Conservation (phyloP, 2,113 vertebrate species). For the Pseudorasbora parva region DNA sequence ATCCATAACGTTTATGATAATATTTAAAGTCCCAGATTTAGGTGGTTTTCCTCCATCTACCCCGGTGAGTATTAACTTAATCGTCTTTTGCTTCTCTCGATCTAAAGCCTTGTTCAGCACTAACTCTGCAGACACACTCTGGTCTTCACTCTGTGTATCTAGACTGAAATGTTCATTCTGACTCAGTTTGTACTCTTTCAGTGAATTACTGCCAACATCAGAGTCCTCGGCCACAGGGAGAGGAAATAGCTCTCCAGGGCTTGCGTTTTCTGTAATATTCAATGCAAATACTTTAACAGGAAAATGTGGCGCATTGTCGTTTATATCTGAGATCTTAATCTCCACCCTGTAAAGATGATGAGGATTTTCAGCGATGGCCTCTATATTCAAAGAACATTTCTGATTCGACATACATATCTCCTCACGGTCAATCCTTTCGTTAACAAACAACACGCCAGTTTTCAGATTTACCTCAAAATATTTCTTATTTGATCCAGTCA, state of each 20-base stretch:
- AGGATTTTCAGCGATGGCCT: slow-evolving; percentile 68
- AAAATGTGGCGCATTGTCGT: slow-evolving; percentile 76
- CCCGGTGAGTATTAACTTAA: slow-evolving; percentile 57
- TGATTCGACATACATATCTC: slow-evolving; percentile 67
- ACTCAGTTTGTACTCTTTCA: slow-evolving; percentile 73
- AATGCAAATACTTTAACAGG: slow-evolving; percentile 39
- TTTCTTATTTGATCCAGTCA: slow-evolving; percentile 58
- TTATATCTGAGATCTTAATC: slow-evolving; percentile 73
- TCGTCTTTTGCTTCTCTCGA: slow-evolving; percentile 58
- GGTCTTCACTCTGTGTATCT: slow-evolving; percentile 54
- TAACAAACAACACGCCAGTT: slow-evolving; percentile 70
- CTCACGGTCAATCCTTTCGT: slow-evolving; percentile 74
- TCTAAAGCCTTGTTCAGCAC: slow-evolving; percentile 66
- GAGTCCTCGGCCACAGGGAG: slow-evolving; percentile 68
- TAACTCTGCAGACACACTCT: slow-evolving; percentile 56
- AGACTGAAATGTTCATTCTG: slow-evolving; percentile 74
- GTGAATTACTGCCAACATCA: slow-evolving; percentile 68
- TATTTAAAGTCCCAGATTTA: slow-evolving; percentile 46
- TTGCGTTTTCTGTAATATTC: slow-evolving; percentile 64
- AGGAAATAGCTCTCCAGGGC: slow-evolving; percentile 65
- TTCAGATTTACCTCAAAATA: slow-evolving; percentile 73
- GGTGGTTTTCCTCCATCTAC: slow-evolving; percentile 66
- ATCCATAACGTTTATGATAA: slow-evolving; percentile 57
- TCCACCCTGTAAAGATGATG: slow-evolving; percentile 72
- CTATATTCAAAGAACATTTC: slow-evolving; percentile 73